phyloP scores from a whole-genome alignment of 2,113 vertebrate genomes.

The Halichoerus grypus region DNA sequence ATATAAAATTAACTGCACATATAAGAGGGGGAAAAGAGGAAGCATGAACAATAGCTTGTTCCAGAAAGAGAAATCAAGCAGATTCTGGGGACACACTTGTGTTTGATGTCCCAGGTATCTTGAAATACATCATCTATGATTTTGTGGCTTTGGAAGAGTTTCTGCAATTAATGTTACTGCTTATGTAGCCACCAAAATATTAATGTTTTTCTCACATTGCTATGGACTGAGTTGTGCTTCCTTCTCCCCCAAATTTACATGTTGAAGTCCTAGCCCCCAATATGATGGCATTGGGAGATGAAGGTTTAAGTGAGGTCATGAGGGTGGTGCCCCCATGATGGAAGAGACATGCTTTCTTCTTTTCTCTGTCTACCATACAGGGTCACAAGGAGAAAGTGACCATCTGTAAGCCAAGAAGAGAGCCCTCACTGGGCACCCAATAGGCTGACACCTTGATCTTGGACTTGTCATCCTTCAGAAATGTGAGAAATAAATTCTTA shows the following conservation, averaged over 20 bases:
- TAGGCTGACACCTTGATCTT: neutral
- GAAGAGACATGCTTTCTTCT: neutral
- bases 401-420: neutral
- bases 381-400: too few species aligned
- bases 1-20: neutral
- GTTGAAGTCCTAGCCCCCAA: neutral
- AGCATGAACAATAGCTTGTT: neutral
- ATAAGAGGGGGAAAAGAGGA: neutral
- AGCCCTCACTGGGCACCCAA: neutral
- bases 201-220: neutral
- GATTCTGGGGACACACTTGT: neutral
- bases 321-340: accelerated
- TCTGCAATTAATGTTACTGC: neutral
- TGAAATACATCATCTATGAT: neutral
- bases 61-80: neutral
- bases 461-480: neutral
- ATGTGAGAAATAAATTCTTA: neutral
- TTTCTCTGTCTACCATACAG: neutral
- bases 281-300: neutral
- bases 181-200: neutral
- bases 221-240: neutral
- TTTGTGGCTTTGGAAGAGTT: neutral
- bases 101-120: neutral
- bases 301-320: neutral
- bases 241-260: neutral